Evolutionary conservation across 1,140 invertebrate genomes (phyloP).

Genomic region (Listronotus oregonensis): DNA sequence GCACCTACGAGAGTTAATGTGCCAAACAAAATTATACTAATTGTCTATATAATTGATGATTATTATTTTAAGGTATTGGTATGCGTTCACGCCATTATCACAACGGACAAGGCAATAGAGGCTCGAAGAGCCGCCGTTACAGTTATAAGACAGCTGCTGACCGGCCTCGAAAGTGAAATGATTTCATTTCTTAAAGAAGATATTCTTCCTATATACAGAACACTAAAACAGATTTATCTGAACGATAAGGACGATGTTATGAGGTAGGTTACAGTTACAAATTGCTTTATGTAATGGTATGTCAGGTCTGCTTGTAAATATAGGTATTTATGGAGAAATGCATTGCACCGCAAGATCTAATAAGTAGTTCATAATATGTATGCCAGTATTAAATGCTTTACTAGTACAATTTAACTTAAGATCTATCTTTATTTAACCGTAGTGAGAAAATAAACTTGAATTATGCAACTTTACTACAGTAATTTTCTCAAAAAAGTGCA

Average conservation of each 20-base stretch:
- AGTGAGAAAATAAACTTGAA: no score
- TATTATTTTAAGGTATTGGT: slow-evolving; percentile 65
- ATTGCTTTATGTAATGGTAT: not conserved
- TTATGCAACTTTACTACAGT: no score
- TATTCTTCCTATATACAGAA: slow-evolving; percentile 71
- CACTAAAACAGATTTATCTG: slow-evolving; percentile 68
- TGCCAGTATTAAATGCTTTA: no score
- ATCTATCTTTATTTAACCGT: no score
- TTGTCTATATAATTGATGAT: slow-evolving; percentile 1
- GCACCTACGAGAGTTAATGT: slow-evolving; percentile 1
- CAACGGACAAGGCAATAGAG: slow-evolving; percentile 70
- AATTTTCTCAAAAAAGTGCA: no score
- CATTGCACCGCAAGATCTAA: no score
- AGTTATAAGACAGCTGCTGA: slow-evolving; percentile 72
- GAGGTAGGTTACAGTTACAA: slow-evolving; percentile 44
- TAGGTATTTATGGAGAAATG: not conserved
- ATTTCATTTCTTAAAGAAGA: slow-evolving; percentile 68
- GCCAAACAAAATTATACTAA: slow-evolving; percentile 5
- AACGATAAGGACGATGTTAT: slow-evolving; percentile 71
- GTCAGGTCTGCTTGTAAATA: not conserved
- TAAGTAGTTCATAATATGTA: no score
- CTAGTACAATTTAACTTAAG: no score
- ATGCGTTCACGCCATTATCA: slow-evolving; percentile 70
- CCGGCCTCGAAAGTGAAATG: slow-evolving; percentile 72
- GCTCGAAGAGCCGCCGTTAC: slow-evolving; percentile 79